phyloP scores from a whole-genome alignment of 2,113 vertebrate species.

The Diglossa brunneiventris region DNA sequence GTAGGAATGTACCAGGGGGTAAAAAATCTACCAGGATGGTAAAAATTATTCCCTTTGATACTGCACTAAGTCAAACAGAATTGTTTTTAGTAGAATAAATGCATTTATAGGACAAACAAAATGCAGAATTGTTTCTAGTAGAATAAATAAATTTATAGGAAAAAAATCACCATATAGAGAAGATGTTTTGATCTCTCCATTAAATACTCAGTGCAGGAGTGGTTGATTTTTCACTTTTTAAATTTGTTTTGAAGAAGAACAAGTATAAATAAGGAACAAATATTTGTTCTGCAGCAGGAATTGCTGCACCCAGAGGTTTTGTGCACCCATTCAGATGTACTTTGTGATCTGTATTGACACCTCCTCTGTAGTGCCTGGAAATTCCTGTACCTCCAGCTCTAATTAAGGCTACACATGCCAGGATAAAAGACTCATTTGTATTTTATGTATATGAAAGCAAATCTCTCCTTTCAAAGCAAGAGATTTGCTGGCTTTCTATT shows the following conservation, averaged over 20 bases:
- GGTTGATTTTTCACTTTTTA: neutral
- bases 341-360: neutral
- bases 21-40: fast-evolving
- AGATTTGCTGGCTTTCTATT: neutral
- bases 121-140: neutral
- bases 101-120: neutral
- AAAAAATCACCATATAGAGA: neutral
- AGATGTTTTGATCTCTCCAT: neutral
- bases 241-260: neutral
- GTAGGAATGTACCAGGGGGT: neutral
- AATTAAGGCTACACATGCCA: neutral
- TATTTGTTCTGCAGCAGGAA: neutral
- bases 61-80: neutral
- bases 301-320: neutral
- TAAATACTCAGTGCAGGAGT: neutral
- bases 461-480: slow-evolving; percentile 9
- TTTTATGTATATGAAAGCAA: slow-evolving; percentile 21
- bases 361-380: neutral
- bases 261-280: neutral
- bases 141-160: neutral
- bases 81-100: neutral
- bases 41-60: neutral
- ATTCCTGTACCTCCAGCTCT: neutral
- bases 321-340: neutral
- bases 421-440: slow-evolving; percentile 22